Evolutionary conservation across 2,888 invertebrate species (phyloP).

Genomic region (Psylliodes chrysocephalus): DNA sequence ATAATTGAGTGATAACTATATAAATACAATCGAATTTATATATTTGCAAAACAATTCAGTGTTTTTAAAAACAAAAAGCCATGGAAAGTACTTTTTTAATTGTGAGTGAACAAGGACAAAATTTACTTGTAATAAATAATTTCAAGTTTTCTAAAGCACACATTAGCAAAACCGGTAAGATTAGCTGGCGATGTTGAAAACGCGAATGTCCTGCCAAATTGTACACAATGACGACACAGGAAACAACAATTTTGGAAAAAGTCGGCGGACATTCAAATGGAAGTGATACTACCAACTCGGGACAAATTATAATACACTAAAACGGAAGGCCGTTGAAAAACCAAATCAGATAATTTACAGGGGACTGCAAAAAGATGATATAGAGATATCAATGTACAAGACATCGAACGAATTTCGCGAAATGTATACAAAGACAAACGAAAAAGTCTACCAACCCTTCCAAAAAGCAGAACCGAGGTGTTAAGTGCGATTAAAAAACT

Average conservation of each 20-base stretch:
- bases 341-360: no score
- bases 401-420: no score
- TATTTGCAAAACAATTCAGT: no score
- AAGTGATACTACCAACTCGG: not conserved
- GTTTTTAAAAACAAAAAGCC: not conserved
- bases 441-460: no score
- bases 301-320: not conserved
- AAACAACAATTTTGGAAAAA: not conserved
- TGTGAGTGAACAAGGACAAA: not conserved
- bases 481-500: not conserved
- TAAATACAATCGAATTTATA: no score
- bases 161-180: not conserved
- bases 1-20: no score
- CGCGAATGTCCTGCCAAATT: not conserved
- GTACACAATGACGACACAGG: not conserved
- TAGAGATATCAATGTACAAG: no score
- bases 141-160: slow-evolving; percentile 1
- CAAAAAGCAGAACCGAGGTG: not conserved
- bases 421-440: no score
- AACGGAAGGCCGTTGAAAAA: no score
- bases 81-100: slow-evolving; percentile 3
- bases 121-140: no score
- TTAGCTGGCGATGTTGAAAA: not conserved
- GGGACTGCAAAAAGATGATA: no score
- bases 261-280: not conserved